These are phyloP conservation scores for Hucho hucho DNA, from an alignment of 2,113 vertebrate genomes.

Conservation along the genomic window DNA sequence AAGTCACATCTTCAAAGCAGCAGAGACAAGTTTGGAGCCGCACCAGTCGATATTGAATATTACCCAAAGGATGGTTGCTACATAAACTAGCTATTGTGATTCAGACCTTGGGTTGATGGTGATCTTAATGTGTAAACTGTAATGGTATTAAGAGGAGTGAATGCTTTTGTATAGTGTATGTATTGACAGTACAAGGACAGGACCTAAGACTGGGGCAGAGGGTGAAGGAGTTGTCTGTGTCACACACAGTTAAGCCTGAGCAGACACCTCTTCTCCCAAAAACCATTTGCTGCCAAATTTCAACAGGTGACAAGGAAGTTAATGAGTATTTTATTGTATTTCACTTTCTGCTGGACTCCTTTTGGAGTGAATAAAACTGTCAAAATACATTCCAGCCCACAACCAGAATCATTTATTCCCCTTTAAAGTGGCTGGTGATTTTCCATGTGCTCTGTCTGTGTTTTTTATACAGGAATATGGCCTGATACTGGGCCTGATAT, in stretches of 20 bases:
- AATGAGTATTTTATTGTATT: conserved; percentile 64
- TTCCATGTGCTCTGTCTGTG: conserved; percentile 37
- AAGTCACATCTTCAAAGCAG: neutral
- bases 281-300: conserved; percentile 38
- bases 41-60: neutral
- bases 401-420: conserved; percentile 45
- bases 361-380: conserved; percentile 63
- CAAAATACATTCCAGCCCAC: conserved; percentile 50
- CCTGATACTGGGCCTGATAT: conserved; percentile 47
- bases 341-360: conserved; percentile 40
- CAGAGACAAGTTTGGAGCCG: neutral
- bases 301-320: conserved; percentile 48
- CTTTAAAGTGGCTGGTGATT: conserved; percentile 47
- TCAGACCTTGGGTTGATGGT: neutral
- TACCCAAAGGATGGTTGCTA: neutral
- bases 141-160: neutral
- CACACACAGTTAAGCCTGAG: neutral
- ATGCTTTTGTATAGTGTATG: neutral
- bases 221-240: neutral
- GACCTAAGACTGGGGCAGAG: neutral
- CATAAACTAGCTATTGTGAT: neutral
- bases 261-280: conserved; percentile 14
- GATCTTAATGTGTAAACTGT: neutral
- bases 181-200: neutral
- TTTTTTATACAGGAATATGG: conserved; percentile 32